These are phyloP conservation scores for Pararge aegeria DNA, from an alignment of 1,140 invertebrate genomes.

Conservation along the genomic window DNA sequence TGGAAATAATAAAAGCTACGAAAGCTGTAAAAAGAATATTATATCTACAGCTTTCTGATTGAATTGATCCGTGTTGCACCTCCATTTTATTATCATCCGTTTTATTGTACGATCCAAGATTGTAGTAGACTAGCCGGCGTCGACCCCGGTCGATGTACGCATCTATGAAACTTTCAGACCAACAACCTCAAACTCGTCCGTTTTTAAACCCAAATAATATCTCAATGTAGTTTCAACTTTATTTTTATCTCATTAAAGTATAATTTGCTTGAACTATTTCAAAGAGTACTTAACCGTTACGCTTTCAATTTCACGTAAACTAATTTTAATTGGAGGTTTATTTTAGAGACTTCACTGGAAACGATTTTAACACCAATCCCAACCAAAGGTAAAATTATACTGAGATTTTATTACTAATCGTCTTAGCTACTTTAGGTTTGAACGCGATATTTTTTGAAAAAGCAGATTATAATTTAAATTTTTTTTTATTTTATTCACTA, in stretches of 20 bases:
- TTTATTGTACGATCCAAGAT: conserved; percentile 51
- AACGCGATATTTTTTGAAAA: background rate
- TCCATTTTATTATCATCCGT: conserved; percentile 42
- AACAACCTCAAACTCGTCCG: conserved; percentile 6
- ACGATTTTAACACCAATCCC: background rate
- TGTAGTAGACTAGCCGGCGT: conserved; percentile 58
- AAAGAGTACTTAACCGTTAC: background rate
- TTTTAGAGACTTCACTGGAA: background rate
- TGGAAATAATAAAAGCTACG: too few species aligned
- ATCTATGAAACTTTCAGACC: conserved; percentile 17
- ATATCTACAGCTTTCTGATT: background rate
- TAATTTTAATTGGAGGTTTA: background rate
- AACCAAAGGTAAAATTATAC: background rate
- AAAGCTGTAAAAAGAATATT: too few species aligned
- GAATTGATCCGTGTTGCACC: conserved; percentile 30
- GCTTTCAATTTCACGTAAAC: background rate
- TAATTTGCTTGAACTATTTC: background rate
- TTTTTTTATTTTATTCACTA: too few species aligned
- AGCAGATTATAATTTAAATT: too few species aligned
- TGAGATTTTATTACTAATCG: background rate
- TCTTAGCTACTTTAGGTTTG: background rate
- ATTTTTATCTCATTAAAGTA: background rate
- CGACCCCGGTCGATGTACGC: conserved; percentile 60
- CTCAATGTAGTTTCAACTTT: background rate
- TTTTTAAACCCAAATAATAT: conserved; percentile 2